These are phyloP conservation scores for Hypsopygia costalis DNA, from an alignment of 2,888 invertebrate species.

Conservation along the genomic window DNA sequence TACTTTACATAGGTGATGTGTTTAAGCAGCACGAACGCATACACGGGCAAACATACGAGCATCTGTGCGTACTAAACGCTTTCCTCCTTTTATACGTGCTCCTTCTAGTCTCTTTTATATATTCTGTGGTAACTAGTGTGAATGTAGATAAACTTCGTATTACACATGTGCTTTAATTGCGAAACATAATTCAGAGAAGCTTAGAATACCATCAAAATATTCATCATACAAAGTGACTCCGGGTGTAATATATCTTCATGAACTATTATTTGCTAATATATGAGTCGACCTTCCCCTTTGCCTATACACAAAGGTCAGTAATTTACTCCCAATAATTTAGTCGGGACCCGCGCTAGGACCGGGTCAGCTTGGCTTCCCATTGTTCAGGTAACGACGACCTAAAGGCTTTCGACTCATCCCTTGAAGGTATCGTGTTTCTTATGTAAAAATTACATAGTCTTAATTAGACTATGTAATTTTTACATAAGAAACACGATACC, in stretches of 20 bases:
- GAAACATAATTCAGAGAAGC: too few relatives aligned
- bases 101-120: too few relatives aligned
- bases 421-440: background rate
- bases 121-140: too few relatives aligned
- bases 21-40: too few relatives aligned
- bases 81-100: too few relatives aligned
- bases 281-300: conserved; percentile 6
- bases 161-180: too few relatives aligned
- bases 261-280: conserved; percentile 7
- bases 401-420: conserved; percentile 16
- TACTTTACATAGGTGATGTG: too few relatives aligned
- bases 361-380: conserved; percentile 23
- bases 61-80: too few relatives aligned
- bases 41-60: too few relatives aligned
- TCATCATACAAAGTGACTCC: background rate
- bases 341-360: conserved; percentile 23
- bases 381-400: conserved; percentile 27
- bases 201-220: background rate
- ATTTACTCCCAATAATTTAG: conserved; percentile 25
- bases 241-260: conserved; percentile 11
- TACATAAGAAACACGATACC: too few relatives aligned
- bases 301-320: conserved; percentile 20
- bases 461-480: too few relatives aligned
- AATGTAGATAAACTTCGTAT: too few relatives aligned
- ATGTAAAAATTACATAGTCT: background rate